These are phyloP conservation scores for Vanessa tameamea DNA, from an alignment of 1,140 invertebrate species.

Conservation along the genomic window DNA sequence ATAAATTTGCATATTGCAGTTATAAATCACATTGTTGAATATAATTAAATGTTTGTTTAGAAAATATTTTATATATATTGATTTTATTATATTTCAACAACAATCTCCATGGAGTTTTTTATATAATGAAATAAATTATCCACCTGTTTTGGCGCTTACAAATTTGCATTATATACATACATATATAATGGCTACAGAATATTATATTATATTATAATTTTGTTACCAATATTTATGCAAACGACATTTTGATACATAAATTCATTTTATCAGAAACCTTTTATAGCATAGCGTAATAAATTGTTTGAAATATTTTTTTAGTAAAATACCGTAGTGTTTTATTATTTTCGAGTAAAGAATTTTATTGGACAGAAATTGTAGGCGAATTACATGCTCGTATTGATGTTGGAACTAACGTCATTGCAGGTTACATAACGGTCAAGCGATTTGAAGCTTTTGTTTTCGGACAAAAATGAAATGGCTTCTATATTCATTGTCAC, in stretches of 20 bases:
- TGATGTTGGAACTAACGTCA: slow-evolving; percentile 2
- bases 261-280: neutral
- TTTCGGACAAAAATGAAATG: slow-evolving; percentile 4
- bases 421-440: neutral
- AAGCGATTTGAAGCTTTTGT: slow-evolving; percentile 7
- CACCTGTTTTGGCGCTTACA: too few species aligned
- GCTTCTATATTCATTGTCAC: slow-evolving; percentile 4
- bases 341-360: slow-evolving; percentile 1
- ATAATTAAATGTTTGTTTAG: too few species aligned
- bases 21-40: too few species aligned
- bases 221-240: too few species aligned
- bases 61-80: neutral
- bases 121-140: too few species aligned
- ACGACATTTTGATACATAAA: too few species aligned
- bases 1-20: too few species aligned
- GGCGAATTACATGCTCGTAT: neutral
- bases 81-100: too few species aligned
- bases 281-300: neutral
- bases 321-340: neutral
- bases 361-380: slow-evolving; percentile 9
- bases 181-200: too few species aligned
- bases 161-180: too few species aligned
- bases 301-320: slow-evolving; percentile 1
- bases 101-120: too few species aligned
- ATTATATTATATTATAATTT: too few species aligned